phyloP scores from a whole-genome alignment of 2,113 vertebrate genomes.

The Ceratotherium simum region DNA sequence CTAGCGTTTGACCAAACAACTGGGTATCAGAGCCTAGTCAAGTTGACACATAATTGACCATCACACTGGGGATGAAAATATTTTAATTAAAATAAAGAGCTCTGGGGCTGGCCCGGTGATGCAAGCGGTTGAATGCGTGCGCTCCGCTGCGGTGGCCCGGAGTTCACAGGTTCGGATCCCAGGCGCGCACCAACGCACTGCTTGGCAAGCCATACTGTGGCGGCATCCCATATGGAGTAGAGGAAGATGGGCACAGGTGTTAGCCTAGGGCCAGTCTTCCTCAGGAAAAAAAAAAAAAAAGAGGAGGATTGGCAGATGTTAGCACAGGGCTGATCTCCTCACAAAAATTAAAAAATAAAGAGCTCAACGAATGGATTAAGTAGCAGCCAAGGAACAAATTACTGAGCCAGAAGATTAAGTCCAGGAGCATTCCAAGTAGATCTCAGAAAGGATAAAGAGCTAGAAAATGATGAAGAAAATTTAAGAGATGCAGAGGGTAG shows the following conservation, averaged over 20 bases:
- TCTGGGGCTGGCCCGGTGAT: neutral
- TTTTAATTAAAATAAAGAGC: conserved; percentile 37
- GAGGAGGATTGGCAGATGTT: no score
- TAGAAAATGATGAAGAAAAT: neutral
- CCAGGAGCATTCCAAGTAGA: neutral
- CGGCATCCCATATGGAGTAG: no score
- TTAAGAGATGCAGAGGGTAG: neutral
- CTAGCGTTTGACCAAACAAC: neutral
- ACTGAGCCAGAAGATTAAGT: neutral
- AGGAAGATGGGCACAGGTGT: no score
- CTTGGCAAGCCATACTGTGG: no score
- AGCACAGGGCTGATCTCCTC: no score
- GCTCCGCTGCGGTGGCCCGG: no score
- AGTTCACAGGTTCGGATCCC: no score
- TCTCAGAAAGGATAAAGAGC: neutral
- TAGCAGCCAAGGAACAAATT: neutral
- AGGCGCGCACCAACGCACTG: no score
- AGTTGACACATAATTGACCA: neutral
- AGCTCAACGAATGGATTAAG: conserved; percentile 7
- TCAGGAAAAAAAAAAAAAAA: no score
- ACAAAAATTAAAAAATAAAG: neutral
- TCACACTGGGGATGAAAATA: neutral
- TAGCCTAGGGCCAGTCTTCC: no score
- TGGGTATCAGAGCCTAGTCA: neutral
- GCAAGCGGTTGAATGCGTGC: no score